Evolutionary conservation across 2,888 invertebrate genomes (phyloP).

Genomic region (Agonum fuliginosum): DNA sequence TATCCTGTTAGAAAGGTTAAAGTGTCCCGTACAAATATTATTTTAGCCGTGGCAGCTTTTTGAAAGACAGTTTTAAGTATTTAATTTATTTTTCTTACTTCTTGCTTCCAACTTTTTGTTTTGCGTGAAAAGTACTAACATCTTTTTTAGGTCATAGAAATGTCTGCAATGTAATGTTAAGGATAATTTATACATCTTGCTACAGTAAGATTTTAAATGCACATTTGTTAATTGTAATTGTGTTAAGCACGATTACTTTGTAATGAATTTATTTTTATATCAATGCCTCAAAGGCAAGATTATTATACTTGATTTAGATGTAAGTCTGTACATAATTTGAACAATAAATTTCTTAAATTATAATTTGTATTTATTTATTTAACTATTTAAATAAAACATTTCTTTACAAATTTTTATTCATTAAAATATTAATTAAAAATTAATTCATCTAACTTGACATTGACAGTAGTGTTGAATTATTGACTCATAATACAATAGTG

Average conservation of each 20-base stretch:
- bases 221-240: neutral
- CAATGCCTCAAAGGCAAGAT: constrained; percentile 51
- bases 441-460: too few species aligned
- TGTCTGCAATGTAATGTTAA: neutral
- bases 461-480: too few species aligned
- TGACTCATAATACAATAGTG: too few species aligned
- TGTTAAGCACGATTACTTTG: neutral
- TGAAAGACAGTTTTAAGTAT: constrained; percentile 42
- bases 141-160: too few species aligned
- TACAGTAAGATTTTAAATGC: neutral
- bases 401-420: too few species aligned
- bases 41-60: constrained; percentile 31
- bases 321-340: constrained; percentile 46
- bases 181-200: neutral
- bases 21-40: neutral
- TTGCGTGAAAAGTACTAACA: neutral
- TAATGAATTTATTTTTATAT: constrained; percentile 47
- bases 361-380: neutral
- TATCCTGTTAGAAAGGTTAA: too few species aligned
- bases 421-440: neutral
- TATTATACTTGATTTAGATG: constrained; percentile 42
- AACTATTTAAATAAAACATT: neutral
- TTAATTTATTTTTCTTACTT: constrained; percentile 16
- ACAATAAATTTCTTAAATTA: constrained; percentile 13
- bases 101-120: neutral